Evolutionary conservation across 1,140 invertebrate genomes (phyloP), one percentile per base, ranked within the genome.

Genomic region (Cataglyphis hispanica): DNA sequence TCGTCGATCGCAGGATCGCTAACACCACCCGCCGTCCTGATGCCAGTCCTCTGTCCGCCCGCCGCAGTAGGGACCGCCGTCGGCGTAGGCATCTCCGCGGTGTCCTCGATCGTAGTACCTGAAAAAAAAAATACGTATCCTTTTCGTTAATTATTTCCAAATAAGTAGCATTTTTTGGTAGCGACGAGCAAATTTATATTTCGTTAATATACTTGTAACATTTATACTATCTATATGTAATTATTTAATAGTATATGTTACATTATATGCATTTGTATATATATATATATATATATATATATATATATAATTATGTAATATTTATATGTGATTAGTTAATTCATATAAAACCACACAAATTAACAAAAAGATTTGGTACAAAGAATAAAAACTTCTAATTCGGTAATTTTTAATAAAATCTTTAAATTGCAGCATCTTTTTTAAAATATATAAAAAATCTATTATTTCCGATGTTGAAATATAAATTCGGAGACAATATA

Each of bases 1-100:
- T 99, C 98, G 94, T 99, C 98, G 92, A 99, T 99, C 50, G 98
- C 98, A 13, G 98, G 98, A 95, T 99, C 98, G 92, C 97, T 95
- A 7, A 94, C 89, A 10, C 93, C 63, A 94, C 94, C 86, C 92
- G 84, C 94, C 34, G 90, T 89, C 85, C 92, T 92, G 43, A 95
- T 92, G 78, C 93, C 94, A 61, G 93, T 95, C 87, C 93, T 93
- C 75, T 92, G 92, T 34, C 91, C 90, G 74, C 92, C 88, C 63
- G 93, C 91, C 53, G 91, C 91, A 76, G 94, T 94, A 69, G 94
- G 91, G 72, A 94, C 94, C 66, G 91, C 90, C 76, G 92, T 92
- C 50, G 93, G 91, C 56, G 94, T 93, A 22, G 94, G 93, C 84
- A 93, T 93, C 25, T 93, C 92, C 58, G 93, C 92, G 25, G 94